These are phyloP conservation scores for Acropternis orthonyx DNA, from an alignment of 2,797 vertebrate genomes.

Conservation along the genomic window DNA sequence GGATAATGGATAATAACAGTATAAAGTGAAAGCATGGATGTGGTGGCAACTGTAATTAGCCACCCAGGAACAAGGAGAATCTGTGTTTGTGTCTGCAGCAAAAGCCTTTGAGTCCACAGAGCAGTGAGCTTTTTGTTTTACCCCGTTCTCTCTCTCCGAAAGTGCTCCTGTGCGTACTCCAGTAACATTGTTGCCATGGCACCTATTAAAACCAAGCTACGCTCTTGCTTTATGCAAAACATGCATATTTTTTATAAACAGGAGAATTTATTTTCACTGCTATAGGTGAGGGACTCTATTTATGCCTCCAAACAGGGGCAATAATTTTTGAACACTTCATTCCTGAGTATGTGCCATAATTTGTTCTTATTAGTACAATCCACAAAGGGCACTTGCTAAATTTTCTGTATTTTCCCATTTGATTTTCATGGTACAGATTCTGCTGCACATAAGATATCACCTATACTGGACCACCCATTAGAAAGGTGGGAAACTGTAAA, in stretches of 20 bases:
- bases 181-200: slow-evolving; percentile 69
- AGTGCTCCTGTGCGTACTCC: background rate
- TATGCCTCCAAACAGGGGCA: background rate
- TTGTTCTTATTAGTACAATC: background rate
- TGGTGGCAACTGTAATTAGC: background rate
- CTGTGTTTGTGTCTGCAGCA: background rate
- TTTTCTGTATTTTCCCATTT: background rate
- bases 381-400: background rate
- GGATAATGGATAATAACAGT: background rate
- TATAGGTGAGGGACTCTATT: background rate
- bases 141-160: background rate
- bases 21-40: background rate
- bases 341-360: background rate
- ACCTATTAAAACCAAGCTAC: slow-evolving; percentile 67
- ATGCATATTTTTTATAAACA: slow-evolving; percentile 50
- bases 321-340: background rate
- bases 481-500: background rate
- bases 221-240: slow-evolving; percentile 58
- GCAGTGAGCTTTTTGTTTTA: background rate
- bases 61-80: background rate
- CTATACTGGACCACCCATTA: background rate
- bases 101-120: background rate
- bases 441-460: background rate
- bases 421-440: background rate
- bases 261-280: slow-evolving; percentile 56